A percentile compares a stretch with the other conserved stretches of the same genome.
These are phyloP conservation scores for Drosophila helvetica DNA, from an alignment of 2,888 invertebrate genomes.

Conservation along the genomic window DNA sequence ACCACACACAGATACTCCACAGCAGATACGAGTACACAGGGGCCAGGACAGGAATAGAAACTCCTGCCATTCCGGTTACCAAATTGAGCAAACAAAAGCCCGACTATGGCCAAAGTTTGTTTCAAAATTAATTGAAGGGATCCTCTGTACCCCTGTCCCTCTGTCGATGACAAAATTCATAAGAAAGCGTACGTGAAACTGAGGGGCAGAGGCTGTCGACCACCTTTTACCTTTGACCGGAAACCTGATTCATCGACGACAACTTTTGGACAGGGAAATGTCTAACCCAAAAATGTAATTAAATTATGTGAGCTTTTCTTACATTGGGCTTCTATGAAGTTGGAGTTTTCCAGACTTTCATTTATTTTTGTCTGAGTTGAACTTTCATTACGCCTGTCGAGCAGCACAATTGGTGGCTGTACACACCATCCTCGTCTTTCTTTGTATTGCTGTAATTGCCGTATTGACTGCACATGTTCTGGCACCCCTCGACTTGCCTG, in stretches of 20 bases:
- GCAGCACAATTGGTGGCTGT: slow-evolving; percentile 28
- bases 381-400: slow-evolving; percentile 66
- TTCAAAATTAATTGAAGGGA: slow-evolving; percentile 68
- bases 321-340: background rate
- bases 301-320: slow-evolving; percentile 40
- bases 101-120: slow-evolving; percentile 49
- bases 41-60: background rate
- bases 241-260: slow-evolving; percentile 39
- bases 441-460: slow-evolving; percentile 50
- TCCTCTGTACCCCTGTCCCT: slow-evolving; percentile 17
- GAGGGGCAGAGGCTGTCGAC: background rate
- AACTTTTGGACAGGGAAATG: slow-evolving; percentile 15
- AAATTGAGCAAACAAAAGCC: slow-evolving; percentile 65
- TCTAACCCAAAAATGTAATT: slow-evolving; percentile 54
- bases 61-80: slow-evolving; percentile 49
- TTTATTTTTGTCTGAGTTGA: slow-evolving; percentile 12
- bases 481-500: slow-evolving; percentile 14
- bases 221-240: slow-evolving; percentile 43
- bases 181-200: slow-evolving; percentile 37
- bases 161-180: slow-evolving; percentile 34
- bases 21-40: slow-evolving; percentile 1
- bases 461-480: slow-evolving; percentile 56
- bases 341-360: background rate
- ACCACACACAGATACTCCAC: slow-evolving; percentile 11
- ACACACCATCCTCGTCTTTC: background rate